Base-by-base conservation (phyloP, 2,113 vertebrate species). In the Podarcis muralis region DNA sequence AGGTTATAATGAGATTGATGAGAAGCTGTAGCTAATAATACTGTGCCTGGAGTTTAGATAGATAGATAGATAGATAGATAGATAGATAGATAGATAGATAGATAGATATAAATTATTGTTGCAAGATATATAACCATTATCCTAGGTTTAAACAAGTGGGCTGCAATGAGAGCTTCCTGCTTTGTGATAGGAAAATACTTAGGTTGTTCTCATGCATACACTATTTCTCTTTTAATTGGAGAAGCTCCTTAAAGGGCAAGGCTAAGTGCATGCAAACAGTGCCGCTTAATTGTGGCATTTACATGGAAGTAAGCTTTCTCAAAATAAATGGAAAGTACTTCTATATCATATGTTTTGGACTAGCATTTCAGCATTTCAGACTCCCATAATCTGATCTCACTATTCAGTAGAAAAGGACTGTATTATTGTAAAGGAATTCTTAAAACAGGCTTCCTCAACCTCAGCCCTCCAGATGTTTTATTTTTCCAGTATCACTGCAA, bases 401-500 rank as follows among this genome's bases (percentile, higher is more conserved):
- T 83, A 23, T 69, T 83, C 7, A 69, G 3, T 69, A 69, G 15
- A n/a, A 37, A 71, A 20, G 72, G 32, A 25, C 15, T 40, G 22
- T 66, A 66, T 27, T 40, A 12, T 25, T 27, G 53, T 4, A 82
- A 68, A 40, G 7, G 6, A 59, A 80, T 81, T 37, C 20, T 35
- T 25, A 81, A 80, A 53, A 12, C 48, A 53, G 48, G 48, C 48
- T 53, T 12, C 48, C 48, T 12, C 48, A 53, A 12, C 9, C 48
- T 53, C 11, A 11, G 48, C 48, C 48, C 48, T 53, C 48, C 48
- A 53, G 48, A 12, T 53, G 48, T 53, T 53, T 37, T 62, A 2
- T 35, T 86, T 68, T 74, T 22, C 68, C 6, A 87, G 25, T 88
- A 78, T 83, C 32, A 59, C 85, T 85, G 66, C 15, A 82, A 53